Evolutionary conservation across 2,113 vertebrate genomes (phyloP), one percentile per base, ranked within the genome.

Genomic region (Cyphomyrus plagiostoma): DNA sequence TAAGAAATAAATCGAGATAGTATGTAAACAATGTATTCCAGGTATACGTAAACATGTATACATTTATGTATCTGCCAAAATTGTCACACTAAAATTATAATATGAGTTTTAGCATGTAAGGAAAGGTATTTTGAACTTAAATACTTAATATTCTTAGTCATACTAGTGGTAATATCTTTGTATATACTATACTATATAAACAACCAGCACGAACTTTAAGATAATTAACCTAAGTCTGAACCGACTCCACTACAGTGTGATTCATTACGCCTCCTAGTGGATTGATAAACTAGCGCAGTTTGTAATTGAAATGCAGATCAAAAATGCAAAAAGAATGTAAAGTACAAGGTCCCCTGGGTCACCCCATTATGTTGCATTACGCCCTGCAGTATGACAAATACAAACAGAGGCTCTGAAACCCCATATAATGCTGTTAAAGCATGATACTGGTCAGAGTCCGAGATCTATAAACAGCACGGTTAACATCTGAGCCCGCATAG

Each of bases 241-340:
- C 21, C 21, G 0, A 48, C 8, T 7, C 9, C 17, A n/a, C 45
- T 83, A 39, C 42, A 42, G 35, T 48, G 82, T n/a, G 2, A 84
- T 46, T 84, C 82, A 84, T 46, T 84, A 48, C 2, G 82, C 82
- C 82, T 84, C 82, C 82, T 84, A 21, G 82, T 84, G 82, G 82
- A 48, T 4, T 46, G 8, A n/a, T 42, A 84, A 48, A 84, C 17
- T 46, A 84, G 23, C 11, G 82, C 45, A 84, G 82, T 46, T 39
- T 17, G 42, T 39, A 92, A 94, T 94, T 93, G 89, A 90, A 94
- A 93, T 86, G n/a, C n/a, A n/a, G n/a, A n/a, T n/a, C n/a, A n/a
- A n/a, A 90, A 94, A 93, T 86, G 91, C 91, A 87, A 86, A 77
- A 77, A 77, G 30, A 70, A 70, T 92, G 91, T 5, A 35, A 82